Evolutionary conservation across 2,113 vertebrate genomes (phyloP), one percentile per base, ranked within the genome.

Genomic region (Leptobrachium leishanense): DNA sequence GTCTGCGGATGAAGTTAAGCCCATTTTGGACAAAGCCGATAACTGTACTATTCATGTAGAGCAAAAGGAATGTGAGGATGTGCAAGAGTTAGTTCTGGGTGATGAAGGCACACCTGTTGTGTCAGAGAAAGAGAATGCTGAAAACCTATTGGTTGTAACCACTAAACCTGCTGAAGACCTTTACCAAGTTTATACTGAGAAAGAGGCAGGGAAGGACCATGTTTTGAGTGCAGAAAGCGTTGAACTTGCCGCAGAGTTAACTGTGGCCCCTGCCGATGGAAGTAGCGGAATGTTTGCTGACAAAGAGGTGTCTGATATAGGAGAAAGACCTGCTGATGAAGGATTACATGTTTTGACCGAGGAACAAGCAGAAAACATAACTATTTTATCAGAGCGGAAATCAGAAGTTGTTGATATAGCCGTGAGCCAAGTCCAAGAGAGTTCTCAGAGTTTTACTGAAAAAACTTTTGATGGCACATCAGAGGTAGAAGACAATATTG

Each of bases 311-410:
- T 6, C 74, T 41, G 6, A 65, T 5, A 8, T 12, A 46, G 12
- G 0, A 41, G 44, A 66, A 5, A 4, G 6, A 20, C 20, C 31
- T 3, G 4, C 46, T 43, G 13, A 67, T 2, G 84, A 86, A 10
- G 79, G 54, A 6, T 87, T 82, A 6, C 53, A 15, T 59, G 55
- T 59, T 59, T 15, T 15, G 55, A 57, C 55, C 1, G 13, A 10
- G 55, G 55, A 59, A 13, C 9, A 11, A 10, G 55, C 55, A 12
- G 55, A 2, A 4, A 50, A 5, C 8, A 8, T 50, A 5, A 4
- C 4, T 50, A 8, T 50, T 50, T 50, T 50, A 50, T 31, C 20
- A 31, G 20, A 10, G 55, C 55, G 1, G 55, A 2, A 4, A 50
- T 50, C 8, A 8, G 4, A 5, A 4, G 8, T 50, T 4, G 4